Base-by-base conservation (phyloP, 2,888 invertebrate genomes). In the Aspidiotus destructor region DNA sequence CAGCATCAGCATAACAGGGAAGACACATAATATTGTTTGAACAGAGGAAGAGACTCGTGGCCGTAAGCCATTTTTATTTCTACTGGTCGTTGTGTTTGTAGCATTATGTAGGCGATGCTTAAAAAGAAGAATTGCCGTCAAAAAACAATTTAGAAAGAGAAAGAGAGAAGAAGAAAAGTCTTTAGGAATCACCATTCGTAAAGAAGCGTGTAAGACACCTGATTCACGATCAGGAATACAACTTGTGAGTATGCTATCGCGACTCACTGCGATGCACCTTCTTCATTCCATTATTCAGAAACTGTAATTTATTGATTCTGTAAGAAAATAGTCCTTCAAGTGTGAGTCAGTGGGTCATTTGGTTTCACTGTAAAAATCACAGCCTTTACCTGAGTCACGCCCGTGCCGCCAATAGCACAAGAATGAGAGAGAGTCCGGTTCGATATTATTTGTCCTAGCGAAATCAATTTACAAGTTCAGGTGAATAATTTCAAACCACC, bases 341-440 rank as follows among this genome's bases (percentile, higher is more conserved):
- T 58, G 58, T 28, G 58, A 58, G 58, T 58, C 58, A 58, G 58
- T 58, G 58, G 58, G 58, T 58, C 58, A 58, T 58, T 58, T 58
- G 28, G 28, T 58, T 58, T 58, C 58, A 58, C 55, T 55, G 55
- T 10, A 28, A 28, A 28, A 58, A 28, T 28, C 58, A 28, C 5
- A 10, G 55, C 55, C 17, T 55, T 55, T 52, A n/a, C 55, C 3
- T 55, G 48, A 48, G 10, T 48, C 48, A 48, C 48, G n/a, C 11
- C 48, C 3, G 10, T 11, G 48, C n/a, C 2, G 28, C n/a, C n/a
- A 48, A 48, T 48, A n/a, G 48, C n/a, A 3, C 48, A 6, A 11
- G n/a, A 11, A n/a, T 48, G n/a, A 48, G 48, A 48, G 11, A 48
- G 28, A 13, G 48, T 48, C 48, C 48, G 48, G 48, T 48, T 48